Evolutionary conservation across 2,113 vertebrate species (phyloP).

Genomic region (Lophius piscatorius): DNA sequence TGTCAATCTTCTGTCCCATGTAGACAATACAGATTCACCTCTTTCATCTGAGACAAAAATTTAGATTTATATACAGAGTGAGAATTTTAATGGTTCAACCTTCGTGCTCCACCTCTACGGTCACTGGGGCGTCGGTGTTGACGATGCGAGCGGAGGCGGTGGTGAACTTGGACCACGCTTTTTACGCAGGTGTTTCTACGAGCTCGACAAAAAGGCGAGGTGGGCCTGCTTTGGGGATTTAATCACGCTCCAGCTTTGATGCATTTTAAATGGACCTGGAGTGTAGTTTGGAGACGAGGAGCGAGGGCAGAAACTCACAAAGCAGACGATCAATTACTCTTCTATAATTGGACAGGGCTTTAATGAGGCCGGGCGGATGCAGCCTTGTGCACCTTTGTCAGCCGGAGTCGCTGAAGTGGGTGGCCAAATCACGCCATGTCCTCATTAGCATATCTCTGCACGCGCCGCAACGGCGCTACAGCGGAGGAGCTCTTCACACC

Average conservation of each 20-base stretch:
- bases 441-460: constrained; percentile 71
- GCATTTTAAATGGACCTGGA: constrained; percentile 76
- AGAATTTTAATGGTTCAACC: too few species aligned
- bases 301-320: constrained; percentile 69
- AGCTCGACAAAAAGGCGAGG: constrained; percentile 64
- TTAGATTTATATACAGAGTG: too few species aligned
- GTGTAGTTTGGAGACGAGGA: constrained; percentile 70
- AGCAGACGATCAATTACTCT: constrained; percentile 79
- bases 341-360: constrained; percentile 78
- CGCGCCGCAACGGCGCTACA: constrained; percentile 46
- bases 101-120: constrained; percentile 27
- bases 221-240: constrained; percentile 68
- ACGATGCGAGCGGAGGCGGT: constrained; percentile 16
- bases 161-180: constrained; percentile 51
- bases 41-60: too few species aligned
- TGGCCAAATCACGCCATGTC: constrained; percentile 71
- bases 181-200: constrained; percentile 58
- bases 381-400: constrained; percentile 75
- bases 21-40: too few species aligned
- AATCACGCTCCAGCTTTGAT: constrained; percentile 68
- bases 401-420: constrained; percentile 64
- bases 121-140: constrained; percentile 13
- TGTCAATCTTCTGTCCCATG: too few species aligned
- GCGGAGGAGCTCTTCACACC: constrained; percentile 46
- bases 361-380: constrained; percentile 80